These are phyloP conservation scores for Hippocampus kuda DNA, from an alignment of 2,797 vertebrate species.

Conservation along the genomic window DNA sequence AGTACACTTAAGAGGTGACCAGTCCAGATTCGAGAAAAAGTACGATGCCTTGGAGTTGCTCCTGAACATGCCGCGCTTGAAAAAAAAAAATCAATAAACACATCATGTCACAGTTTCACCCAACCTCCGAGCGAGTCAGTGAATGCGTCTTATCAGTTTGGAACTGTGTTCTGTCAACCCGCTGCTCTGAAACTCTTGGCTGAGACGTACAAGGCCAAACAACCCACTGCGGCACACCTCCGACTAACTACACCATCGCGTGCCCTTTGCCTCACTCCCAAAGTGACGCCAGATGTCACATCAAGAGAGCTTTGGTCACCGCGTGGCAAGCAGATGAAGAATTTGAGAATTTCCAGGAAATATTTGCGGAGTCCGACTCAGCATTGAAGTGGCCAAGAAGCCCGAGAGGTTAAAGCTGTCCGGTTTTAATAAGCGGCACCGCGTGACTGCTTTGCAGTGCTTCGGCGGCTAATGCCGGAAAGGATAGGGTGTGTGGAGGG, in stretches of 20 bases:
- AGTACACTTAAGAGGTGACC: too few relatives aligned
- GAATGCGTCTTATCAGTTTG: neutral
- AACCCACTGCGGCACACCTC: neutral
- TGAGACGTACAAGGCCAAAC: neutral
- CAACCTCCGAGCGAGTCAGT: neutral
- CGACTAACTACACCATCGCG: slow-evolving; percentile 7
- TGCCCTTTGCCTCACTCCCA: slow-evolving; percentile 50
- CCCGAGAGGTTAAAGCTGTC: slow-evolving; percentile 55
- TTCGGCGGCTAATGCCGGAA: slow-evolving; percentile 28
- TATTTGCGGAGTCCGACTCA: slow-evolving; percentile 60
- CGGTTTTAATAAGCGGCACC: slow-evolving; percentile 49
- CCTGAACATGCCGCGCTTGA: slow-evolving; percentile 72
- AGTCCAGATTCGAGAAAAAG: too few relatives aligned
- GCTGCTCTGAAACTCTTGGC: neutral
- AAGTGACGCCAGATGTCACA: slow-evolving; percentile 67
- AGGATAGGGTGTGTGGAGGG: slow-evolving; percentile 8
- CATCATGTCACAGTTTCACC: neutral
- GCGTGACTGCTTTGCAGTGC: slow-evolving; percentile 30
- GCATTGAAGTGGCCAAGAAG: slow-evolving; percentile 47
- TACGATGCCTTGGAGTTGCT: slow-evolving; percentile 30
- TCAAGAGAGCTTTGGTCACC: slow-evolving; percentile 49
- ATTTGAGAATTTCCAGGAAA: slow-evolving; percentile 67
- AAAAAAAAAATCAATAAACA: neutral
- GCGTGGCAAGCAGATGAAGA: slow-evolving; percentile 53
- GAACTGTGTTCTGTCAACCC: neutral